A percentile compares a stretch with the other conserved stretches of the same genome.
These are phyloP conservation scores for Molossus molossus DNA, from an alignment of 2,797 vertebrate species.

Conservation along the genomic window DNA sequence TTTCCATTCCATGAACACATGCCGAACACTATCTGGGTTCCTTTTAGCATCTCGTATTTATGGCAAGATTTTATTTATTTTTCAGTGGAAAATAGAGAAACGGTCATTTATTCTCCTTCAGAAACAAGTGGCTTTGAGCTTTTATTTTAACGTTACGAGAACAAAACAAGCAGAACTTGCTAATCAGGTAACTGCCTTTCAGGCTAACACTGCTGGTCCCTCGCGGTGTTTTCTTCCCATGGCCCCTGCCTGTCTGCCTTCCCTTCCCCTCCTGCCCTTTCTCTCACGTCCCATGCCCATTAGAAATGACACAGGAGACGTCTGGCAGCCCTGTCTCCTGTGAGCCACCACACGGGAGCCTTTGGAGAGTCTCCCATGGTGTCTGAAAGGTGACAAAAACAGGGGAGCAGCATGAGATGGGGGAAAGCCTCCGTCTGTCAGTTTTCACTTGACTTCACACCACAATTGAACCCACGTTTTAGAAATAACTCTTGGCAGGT, in stretches of 20 bases:
- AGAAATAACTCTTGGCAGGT: background rate
- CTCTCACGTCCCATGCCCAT: background rate
- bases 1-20: background rate
- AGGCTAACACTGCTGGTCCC: accelerated
- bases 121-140: background rate
- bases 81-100: background rate
- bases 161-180: background rate
- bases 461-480: background rate
- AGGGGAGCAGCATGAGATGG: accelerated
- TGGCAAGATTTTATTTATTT: background rate
- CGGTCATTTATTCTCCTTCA: background rate
- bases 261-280: background rate
- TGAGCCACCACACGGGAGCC: background rate
- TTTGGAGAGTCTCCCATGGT: background rate
- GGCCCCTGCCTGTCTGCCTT: background rate
- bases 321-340: background rate
- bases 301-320: background rate
- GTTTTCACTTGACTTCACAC: background rate
- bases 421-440: background rate
- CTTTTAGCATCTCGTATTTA: background rate
- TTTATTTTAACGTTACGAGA: background rate
- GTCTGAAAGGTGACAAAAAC: background rate
- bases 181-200: too few species aligned
- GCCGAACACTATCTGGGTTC: background rate
- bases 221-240: background rate